Percentiles rank a stretch among this genome's conserved stretches.
phyloP scores from a whole-genome alignment of 2,797 vertebrate species.

The Clamator glandarius region DNA sequence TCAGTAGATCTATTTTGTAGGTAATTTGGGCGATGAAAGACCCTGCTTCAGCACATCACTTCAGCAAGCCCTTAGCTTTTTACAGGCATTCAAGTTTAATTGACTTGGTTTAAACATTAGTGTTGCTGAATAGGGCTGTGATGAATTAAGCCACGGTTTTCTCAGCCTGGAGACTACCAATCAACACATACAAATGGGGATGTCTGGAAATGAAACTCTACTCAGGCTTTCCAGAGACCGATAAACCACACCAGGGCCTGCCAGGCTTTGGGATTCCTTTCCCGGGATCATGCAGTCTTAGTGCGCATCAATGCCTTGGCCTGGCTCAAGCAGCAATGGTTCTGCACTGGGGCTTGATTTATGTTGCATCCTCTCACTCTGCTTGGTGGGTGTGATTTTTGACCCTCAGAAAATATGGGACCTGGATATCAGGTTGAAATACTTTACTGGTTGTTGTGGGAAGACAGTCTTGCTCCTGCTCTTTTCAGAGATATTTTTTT shows the following conservation, averaged over 20 bases:
- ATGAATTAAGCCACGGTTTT: neutral
- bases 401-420: neutral
- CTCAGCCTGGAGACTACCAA: neutral
- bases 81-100: neutral
- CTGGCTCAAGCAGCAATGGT: neutral
- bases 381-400: neutral
- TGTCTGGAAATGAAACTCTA: neutral
- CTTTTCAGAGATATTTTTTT: neutral
- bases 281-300: neutral
- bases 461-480: neutral
- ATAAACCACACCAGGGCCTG: neutral
- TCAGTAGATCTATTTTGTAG: neutral
- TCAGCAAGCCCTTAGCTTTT: neutral
- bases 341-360: rapidly evolving
- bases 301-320: rapidly evolving
- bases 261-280: neutral
- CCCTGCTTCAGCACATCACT: neutral
- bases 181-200: neutral
- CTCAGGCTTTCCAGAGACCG: neutral
- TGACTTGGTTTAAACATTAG: neutral
- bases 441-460: neutral
- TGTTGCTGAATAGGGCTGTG: neutral
- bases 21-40: neutral
- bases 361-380: rapidly evolving
- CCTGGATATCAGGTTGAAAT: neutral